Percentiles rank a stretch among this genome's conserved stretches.
Conservation (phyloP, 2,888 invertebrate genomes). For the Hydrotaea cyrtoneurina region DNA sequence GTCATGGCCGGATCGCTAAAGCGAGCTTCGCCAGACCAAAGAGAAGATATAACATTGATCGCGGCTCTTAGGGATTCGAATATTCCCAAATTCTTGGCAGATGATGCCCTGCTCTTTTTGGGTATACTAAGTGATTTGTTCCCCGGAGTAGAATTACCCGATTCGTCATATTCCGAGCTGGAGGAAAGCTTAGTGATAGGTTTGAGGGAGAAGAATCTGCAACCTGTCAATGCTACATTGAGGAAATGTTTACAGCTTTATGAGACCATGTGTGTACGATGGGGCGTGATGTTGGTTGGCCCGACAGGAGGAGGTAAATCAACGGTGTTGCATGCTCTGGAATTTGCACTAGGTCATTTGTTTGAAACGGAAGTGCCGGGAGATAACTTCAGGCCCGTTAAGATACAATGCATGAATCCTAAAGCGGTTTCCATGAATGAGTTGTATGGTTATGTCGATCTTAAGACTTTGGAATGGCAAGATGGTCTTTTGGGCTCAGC, state of each 20-base stretch:
- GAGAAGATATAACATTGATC: conserved; percentile 91
- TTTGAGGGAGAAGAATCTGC: conserved; percentile 83
- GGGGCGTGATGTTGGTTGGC: conserved; percentile 96
- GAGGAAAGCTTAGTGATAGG: conserved; percentile 84
- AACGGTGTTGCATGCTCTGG: conserved; percentile 88
- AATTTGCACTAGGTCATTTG: conserved; percentile 86
- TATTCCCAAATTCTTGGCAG: conserved; percentile 92
- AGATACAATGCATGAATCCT: conserved; percentile 91
- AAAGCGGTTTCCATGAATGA: conserved; percentile 94
- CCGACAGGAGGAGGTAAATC: conserved; percentile 94
- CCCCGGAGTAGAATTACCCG: conserved; percentile 90
- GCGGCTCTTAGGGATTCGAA: conserved; percentile 94
- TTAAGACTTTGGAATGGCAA: conserved; percentile 93
- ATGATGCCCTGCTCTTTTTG: conserved; percentile 91
- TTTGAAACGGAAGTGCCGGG: conserved; percentile 83
- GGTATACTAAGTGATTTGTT: conserved; percentile 95
- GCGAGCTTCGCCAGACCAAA: conserved; percentile 90
- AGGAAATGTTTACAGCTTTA: conserved; percentile 87
- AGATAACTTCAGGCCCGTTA: conserved; percentile 86
- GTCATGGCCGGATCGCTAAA: conserved; percentile 96
- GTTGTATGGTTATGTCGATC: conserved; percentile 92
- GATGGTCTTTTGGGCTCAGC: conserved; percentile 90
- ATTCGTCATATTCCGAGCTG: conserved; percentile 89
- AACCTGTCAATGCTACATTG: conserved; percentile 82
- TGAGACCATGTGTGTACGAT: conserved; percentile 94